Base-by-base conservation (phyloP, 2,113 vertebrate genomes). In the Callithrix jacchus region DNA sequence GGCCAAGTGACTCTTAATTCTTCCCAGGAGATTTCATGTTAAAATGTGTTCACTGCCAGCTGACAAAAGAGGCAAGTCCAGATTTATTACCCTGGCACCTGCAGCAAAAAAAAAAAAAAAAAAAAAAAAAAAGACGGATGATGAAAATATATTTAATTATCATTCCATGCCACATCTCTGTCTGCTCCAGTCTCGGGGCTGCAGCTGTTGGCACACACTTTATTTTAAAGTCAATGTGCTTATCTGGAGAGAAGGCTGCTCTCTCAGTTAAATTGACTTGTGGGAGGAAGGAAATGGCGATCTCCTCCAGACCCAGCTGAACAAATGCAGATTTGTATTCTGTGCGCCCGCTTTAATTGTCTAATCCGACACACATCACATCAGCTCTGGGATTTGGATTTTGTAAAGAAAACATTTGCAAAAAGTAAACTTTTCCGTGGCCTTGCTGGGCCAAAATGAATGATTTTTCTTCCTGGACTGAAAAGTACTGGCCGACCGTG, bases 71-170 rank as follows among this genome's bases (percentile, higher is more conserved):
- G 96, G 95, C 85, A 8, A 97, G 98, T 92, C 96, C 27, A 89
- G 97, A 98, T 98, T 98, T 98, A 97, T 98, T 97, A 56, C 97
- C 56, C 96, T 61, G 49, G 98, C 98, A 98, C 98, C 98, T 98
- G 98, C 98, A 98, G 97, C 96, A 96, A 97, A 96, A 82, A 64
- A 61, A 61, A 61, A 58, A 58, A 61, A 58, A 97, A 98, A 86
- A 61, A 98, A 86, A 61, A 61, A 61, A 64, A 64, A 97, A 98
- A 87, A 95, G 98, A 98, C 97, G 97, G 98, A 98, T 98, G 98
- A 98, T 98, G 98, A 97, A 98, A 98, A 98, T 96, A 98, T 99
- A 98, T 99, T 99, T 99, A 99, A 99, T 99, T 99, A 98, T 99
- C 99, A 99, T 99, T 99, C 99, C 98, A 82, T 66, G 97, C 99